Conservation (phyloP, 2,888 invertebrate genomes). For the Heliconius charithonia region DNA sequence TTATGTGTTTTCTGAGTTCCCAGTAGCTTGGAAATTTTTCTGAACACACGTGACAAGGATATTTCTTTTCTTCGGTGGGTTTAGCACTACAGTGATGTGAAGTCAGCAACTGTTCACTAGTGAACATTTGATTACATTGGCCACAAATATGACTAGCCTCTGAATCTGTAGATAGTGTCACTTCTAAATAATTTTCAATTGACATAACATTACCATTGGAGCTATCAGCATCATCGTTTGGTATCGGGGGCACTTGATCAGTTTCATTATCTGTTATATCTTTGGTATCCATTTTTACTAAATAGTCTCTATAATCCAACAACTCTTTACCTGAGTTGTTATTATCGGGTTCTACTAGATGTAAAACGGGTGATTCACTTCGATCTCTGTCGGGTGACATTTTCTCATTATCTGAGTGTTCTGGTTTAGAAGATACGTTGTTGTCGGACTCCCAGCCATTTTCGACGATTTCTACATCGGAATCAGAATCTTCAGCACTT, state of each 20-base stretch:
- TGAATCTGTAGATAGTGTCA: slow-evolving; percentile 79
- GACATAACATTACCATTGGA: slow-evolving; percentile 81
- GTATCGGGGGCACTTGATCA: slow-evolving; percentile 66
- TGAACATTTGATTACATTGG: slow-evolving; percentile 80
- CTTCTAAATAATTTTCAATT: slow-evolving; percentile 81
- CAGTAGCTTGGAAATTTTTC: slow-evolving; percentile 81
- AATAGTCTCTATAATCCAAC: slow-evolving; percentile 72
- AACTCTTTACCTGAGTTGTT: slow-evolving; percentile 74
- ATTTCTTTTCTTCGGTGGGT: slow-evolving; percentile 78
- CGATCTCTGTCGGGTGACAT: slow-evolving; percentile 75
- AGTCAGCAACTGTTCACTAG: slow-evolving; percentile 73
- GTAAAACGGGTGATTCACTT: slow-evolving; percentile 76
- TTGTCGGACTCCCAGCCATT: slow-evolving; percentile 81
- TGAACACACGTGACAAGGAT: slow-evolving; percentile 80
- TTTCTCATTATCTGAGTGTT: slow-evolving; percentile 79
- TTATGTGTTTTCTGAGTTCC: slow-evolving; percentile 80
- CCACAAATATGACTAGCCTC: slow-evolving; percentile 81
- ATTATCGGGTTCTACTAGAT: slow-evolving; percentile 78
- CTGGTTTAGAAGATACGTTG: slow-evolving; percentile 76
- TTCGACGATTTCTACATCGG: slow-evolving; percentile 81
- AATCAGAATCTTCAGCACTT: slow-evolving; percentile 80
- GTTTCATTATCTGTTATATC: slow-evolving; percentile 68
- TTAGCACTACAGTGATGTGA: slow-evolving; percentile 78
- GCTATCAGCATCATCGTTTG: slow-evolving; percentile 76
- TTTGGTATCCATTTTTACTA: slow-evolving; percentile 76